A percentile compares a stretch with the other conserved stretches of the same genome.
Evolutionary conservation across 1,140 invertebrate genomes (phyloP).

Genomic region (Drosophila athabasca): DNA sequence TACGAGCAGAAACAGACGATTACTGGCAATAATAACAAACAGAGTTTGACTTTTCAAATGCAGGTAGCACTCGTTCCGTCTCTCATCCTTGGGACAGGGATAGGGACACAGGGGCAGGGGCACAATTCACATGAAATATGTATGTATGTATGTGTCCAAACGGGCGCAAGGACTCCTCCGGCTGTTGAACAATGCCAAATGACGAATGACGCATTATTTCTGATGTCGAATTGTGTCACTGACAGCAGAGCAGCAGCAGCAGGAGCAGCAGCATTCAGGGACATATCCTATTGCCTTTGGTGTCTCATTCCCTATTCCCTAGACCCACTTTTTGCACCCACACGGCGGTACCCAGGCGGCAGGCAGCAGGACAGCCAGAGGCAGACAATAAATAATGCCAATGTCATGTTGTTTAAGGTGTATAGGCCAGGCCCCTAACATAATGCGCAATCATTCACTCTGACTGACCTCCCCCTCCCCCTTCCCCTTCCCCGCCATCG

Average conservation of each 20-base stretch:
- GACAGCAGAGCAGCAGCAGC: no score
- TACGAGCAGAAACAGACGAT: slow-evolving; percentile 29
- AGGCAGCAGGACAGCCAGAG: no score
- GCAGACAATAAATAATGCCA: slow-evolving; percentile 73
- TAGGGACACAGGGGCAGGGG: neutral
- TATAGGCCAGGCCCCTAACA: slow-evolving; percentile 50
- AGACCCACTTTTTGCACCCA: slow-evolving; percentile 50
- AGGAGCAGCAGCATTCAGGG: slow-evolving; percentile 39
- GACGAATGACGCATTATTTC: slow-evolving; percentile 73
- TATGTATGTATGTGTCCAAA: slow-evolving; percentile 12
- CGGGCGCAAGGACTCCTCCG: slow-evolving; percentile 42
- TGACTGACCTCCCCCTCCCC: slow-evolving; percentile 1
- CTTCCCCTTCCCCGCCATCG: slow-evolving; percentile 14
- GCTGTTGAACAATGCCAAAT: slow-evolving; percentile 67
- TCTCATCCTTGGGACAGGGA: no score
- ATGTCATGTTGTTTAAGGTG: slow-evolving; percentile 66
- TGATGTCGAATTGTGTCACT: slow-evolving; percentile 64
- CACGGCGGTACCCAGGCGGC: slow-evolving; percentile 16
- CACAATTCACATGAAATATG: slow-evolving; percentile 56
- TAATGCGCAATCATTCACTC: slow-evolving; percentile 67
- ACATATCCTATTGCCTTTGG: slow-evolving; percentile 32
- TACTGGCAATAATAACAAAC: slow-evolving; percentile 68
- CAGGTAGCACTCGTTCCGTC: slow-evolving; percentile 28
- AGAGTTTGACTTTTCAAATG: slow-evolving; percentile 61
- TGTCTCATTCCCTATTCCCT: slow-evolving; percentile 6